Conservation (phyloP, 2,113 vertebrate species). For the Apodemus sylvaticus region DNA sequence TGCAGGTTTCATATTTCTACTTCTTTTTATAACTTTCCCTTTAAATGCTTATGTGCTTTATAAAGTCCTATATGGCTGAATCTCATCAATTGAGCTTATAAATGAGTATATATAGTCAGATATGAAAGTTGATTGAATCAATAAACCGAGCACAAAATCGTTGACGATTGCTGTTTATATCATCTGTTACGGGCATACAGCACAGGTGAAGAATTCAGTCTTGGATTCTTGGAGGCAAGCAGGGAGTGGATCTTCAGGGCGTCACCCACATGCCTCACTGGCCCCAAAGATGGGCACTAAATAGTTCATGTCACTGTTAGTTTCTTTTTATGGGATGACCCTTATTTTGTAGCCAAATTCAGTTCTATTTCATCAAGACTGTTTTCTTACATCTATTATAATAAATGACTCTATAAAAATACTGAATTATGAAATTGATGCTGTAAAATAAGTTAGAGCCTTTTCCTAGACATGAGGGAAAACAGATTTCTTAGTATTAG, state of each 20-base stretch:
- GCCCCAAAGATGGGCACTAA: not conserved
- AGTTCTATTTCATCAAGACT: constrained; percentile 32
- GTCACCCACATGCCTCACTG: not conserved
- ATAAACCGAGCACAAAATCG: constrained; percentile 51
- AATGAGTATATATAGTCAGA: constrained; percentile 4
- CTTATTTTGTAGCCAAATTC: not conserved
- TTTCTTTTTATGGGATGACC: constrained; percentile 12
- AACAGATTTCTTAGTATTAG: not conserved
- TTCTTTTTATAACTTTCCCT: constrained; percentile 25
- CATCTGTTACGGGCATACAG: constrained; percentile 18
- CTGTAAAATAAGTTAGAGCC: constrained; percentile 40
- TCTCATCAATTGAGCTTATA: constrained; percentile 52
- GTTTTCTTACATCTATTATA: constrained; percentile 56
- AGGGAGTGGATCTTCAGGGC: not conserved
- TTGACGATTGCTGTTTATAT: not conserved
- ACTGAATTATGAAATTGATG: constrained; percentile 57
- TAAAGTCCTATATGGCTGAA: constrained; percentile 21
- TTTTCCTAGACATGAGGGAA: not conserved
- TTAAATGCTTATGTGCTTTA: constrained; percentile 52
- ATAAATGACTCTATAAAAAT: constrained; percentile 49
- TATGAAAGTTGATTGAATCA: constrained; percentile 57
- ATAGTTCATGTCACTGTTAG: not conserved
- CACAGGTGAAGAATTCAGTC: constrained; percentile 23
- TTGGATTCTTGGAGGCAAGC: not conserved
- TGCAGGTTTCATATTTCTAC: constrained; percentile 6